Percentiles rank a stretch among this genome's conserved stretches.
Conservation (phyloP, 2,113 vertebrate species). For the Lontra canadensis region DNA sequence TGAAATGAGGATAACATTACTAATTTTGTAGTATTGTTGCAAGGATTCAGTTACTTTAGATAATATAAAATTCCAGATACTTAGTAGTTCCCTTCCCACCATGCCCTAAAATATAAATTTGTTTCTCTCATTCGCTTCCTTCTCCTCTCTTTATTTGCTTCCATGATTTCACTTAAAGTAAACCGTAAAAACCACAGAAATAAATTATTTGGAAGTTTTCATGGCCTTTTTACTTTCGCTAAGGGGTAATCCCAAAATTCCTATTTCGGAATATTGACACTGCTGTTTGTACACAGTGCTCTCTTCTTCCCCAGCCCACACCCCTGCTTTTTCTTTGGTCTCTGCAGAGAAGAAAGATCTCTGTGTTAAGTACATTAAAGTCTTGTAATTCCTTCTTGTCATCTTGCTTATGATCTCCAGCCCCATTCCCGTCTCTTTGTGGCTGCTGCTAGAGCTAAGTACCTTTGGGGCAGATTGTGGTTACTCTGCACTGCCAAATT, state of each 20-base stretch:
- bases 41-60: slow-evolving; percentile 15
- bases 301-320: not conserved
- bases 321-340: not conserved
- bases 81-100: not conserved
- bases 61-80: not conserved
- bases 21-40: slow-evolving; percentile 14
- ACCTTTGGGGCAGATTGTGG: not conserved
- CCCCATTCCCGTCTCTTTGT: not conserved
- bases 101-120: not conserved
- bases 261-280: not conserved
- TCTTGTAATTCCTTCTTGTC: slow-evolving; percentile 38
- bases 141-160: not conserved
- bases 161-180: slow-evolving; percentile 49
- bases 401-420: not conserved
- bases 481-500: not conserved
- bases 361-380: not conserved
- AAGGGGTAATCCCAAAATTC: not conserved
- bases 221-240: slow-evolving; percentile 31
- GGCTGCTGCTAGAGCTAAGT: slow-evolving; percentile 40
- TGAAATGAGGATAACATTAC: not conserved
- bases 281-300: not conserved
- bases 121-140: not conserved
- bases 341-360: not conserved
- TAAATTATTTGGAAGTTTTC: slow-evolving; percentile 50
- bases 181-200: slow-evolving; percentile 31